phyloP scores from a whole-genome alignment of 2,113 vertebrate species.

The Chaenocephalus aceratus region DNA sequence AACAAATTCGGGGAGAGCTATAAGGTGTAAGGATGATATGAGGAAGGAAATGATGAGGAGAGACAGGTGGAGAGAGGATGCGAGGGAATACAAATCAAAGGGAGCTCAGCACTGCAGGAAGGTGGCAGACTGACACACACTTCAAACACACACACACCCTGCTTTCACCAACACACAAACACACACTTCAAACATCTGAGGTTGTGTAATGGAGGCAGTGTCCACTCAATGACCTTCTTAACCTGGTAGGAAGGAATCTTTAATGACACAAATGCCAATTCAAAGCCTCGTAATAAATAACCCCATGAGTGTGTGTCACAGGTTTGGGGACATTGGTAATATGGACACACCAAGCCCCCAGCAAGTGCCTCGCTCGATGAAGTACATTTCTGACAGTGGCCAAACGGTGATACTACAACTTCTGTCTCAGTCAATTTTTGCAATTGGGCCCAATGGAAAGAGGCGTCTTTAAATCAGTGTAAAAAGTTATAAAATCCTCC shows the following conservation, averaged over 20 bases:
- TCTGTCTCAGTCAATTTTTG: too few relatives aligned
- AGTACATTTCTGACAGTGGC: too few relatives aligned
- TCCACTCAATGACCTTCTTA: constrained; percentile 57
- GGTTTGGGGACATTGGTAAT: not conserved
- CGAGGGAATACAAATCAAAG: constrained; percentile 58
- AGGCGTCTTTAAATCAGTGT: too few relatives aligned
- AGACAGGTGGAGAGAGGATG: constrained; percentile 12
- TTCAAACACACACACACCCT: constrained; percentile 51
- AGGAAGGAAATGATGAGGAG: constrained; percentile 7
- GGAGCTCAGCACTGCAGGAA: constrained; percentile 58
- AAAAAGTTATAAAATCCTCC: too few relatives aligned
- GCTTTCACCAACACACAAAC: constrained; percentile 4
- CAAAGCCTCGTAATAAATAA: constrained; percentile 34
- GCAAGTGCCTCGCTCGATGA: too few relatives aligned
- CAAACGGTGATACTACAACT: too few relatives aligned
- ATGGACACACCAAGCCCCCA: not conserved
- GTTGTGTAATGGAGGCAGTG: constrained; percentile 11
- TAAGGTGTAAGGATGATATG: not conserved
- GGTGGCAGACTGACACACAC: constrained; percentile 53
- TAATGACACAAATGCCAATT: not conserved
- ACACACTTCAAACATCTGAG: constrained; percentile 44
- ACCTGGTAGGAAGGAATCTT: constrained; percentile 54
- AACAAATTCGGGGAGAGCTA: not conserved
- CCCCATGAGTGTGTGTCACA: not conserved
- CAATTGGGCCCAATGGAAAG: too few relatives aligned